Conservation (phyloP, 2,797 vertebrate genomes). For the Girardinus metallicus region DNA sequence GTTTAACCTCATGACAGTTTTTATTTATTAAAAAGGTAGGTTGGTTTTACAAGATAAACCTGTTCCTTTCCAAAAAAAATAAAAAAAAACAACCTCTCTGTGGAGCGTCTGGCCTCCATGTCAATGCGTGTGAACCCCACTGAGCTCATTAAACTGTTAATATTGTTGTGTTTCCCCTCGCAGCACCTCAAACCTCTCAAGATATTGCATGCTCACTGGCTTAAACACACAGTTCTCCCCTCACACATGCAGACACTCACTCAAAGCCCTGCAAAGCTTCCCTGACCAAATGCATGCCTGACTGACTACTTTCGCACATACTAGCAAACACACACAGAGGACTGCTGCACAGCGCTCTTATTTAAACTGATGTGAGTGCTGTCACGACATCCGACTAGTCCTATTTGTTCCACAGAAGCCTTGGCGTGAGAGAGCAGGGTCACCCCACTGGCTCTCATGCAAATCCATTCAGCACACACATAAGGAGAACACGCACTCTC, state of each 20-base stretch:
- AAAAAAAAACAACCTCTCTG: conserved; percentile 8
- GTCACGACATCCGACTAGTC: conserved; percentile 88
- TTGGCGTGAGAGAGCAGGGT: conserved; percentile 82
- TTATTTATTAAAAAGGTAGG: conserved; percentile 64
- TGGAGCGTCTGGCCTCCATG: conserved; percentile 43
- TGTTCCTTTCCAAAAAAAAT: conserved; percentile 57
- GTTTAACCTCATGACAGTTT: conserved; percentile 52
- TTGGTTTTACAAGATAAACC: conserved; percentile 63
- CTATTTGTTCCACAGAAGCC: conserved; percentile 82
- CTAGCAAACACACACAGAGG: conserved; percentile 38
- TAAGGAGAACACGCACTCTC: conserved; percentile 19
- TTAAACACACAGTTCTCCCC: conserved; percentile 43
- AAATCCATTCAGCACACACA: conserved; percentile 76
- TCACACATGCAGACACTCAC: conserved; percentile 24
- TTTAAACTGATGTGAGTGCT: conserved; percentile 83
- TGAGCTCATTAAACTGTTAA: conserved; percentile 73
- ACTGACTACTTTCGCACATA: conserved; percentile 61
- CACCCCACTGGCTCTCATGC: conserved; percentile 83
- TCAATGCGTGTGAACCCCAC: conserved; percentile 49
- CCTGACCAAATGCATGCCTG: conserved; percentile 69
- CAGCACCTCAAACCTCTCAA: conserved; percentile 50
- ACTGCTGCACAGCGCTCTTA: conserved; percentile 77
- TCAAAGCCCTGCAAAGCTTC: conserved; percentile 63
- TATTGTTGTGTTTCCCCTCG: conserved; percentile 54
- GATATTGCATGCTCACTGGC: conserved; percentile 79